Evolutionary conservation across 1,140 invertebrate species (phyloP).

Genomic region (Telenomus remus): DNA sequence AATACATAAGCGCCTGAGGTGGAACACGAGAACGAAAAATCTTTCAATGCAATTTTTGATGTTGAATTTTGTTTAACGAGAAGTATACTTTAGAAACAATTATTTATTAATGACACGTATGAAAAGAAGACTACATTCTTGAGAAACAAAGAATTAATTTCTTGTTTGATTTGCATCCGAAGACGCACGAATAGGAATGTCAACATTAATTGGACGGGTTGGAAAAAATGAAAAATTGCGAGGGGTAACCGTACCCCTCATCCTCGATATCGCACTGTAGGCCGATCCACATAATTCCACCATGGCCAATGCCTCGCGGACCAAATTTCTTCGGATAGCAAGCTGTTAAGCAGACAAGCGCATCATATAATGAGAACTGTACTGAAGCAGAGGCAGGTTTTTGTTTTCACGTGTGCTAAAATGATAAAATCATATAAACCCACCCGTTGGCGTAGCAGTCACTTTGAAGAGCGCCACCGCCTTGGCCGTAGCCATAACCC

Average conservation of each 20-base stretch:
- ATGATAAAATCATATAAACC: slow-evolving; percentile 69
- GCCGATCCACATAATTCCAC: slow-evolving; percentile 79
- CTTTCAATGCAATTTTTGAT: too few species aligned
- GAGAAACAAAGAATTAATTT: too few species aligned
- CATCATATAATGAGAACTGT: slow-evolving; percentile 69
- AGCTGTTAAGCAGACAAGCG: slow-evolving; percentile 77
- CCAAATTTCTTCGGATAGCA: slow-evolving; percentile 86
- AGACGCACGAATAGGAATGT: neutral
- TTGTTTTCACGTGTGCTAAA: slow-evolving; percentile 58
- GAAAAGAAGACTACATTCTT: too few species aligned
- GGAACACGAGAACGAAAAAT: too few species aligned
- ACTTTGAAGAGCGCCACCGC: slow-evolving; percentile 91
- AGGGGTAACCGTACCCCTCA: slow-evolving; percentile 71
- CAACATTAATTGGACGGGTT: neutral
- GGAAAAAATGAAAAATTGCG: neutral
- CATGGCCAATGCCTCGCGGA: slow-evolving; percentile 89
- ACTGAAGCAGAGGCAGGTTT: slow-evolving; percentile 66
- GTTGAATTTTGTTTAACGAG: too few species aligned
- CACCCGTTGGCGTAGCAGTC: slow-evolving; percentile 86
- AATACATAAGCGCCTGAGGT: too few species aligned
- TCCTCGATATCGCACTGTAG: slow-evolving; percentile 77
- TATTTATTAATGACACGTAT: too few species aligned
- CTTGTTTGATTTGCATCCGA: too few species aligned
- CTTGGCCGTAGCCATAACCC: slow-evolving; percentile 94
- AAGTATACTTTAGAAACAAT: too few species aligned